These are phyloP conservation scores for Gallinago jamesoni DNA, from an alignment of 2,113 vertebrate species.

Conservation along the genomic window DNA sequence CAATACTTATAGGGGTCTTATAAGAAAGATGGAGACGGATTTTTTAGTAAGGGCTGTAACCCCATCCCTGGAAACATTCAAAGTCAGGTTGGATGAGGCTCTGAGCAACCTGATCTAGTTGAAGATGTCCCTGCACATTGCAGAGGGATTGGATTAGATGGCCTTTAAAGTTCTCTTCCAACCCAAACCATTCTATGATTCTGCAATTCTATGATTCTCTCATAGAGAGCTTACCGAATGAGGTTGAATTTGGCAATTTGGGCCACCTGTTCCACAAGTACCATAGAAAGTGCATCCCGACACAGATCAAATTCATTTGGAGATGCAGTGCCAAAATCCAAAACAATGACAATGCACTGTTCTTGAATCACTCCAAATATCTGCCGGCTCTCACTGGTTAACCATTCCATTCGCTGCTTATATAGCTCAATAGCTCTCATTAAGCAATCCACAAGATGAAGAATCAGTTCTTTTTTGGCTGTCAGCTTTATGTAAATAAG, in stretches of 20 bases:
- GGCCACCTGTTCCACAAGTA: constrained; percentile 80
- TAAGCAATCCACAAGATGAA: constrained; percentile 68
- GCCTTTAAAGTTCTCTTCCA: background rate
- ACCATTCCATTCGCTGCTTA: constrained; percentile 77
- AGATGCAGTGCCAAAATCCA: constrained; percentile 66
- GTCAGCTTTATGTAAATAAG: constrained; percentile 76
- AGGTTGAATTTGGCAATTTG: constrained; percentile 78
- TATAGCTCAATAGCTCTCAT: constrained; percentile 67
- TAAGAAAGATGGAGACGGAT: background rate
- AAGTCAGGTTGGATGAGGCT: background rate
- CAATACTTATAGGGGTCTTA: background rate
- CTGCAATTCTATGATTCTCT: background rate
- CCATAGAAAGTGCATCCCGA: constrained; percentile 69
- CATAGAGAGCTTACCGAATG: constrained; percentile 72
- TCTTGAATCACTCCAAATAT: constrained; percentile 85
- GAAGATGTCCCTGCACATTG: background rate
- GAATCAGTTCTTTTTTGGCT: constrained; percentile 74
- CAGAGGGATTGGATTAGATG: background rate
- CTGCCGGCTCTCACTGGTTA: constrained; percentile 78
- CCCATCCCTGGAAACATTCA: background rate
- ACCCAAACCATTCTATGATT: background rate
- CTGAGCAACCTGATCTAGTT: background rate
- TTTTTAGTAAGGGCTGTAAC: background rate
- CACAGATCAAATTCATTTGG: constrained; percentile 64
- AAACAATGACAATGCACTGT: constrained; percentile 66